Percentiles rank a stretch among this genome's conserved stretches.
phyloP scores from a whole-genome alignment of 2,888 invertebrate genomes.

The Volucella inflata region DNA sequence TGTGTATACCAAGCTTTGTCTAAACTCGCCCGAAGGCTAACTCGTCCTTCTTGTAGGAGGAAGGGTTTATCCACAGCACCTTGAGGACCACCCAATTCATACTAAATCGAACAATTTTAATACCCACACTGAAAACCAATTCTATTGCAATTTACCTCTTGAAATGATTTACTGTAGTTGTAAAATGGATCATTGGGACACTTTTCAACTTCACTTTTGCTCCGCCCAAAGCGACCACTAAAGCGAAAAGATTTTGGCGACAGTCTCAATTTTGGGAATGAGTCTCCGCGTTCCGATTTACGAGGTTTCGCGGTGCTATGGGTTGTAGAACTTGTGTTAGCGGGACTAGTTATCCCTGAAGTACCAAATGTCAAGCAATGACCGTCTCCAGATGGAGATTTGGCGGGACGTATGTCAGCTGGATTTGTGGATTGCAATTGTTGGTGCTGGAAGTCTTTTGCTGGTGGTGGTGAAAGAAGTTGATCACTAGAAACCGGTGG shows the following conservation, averaged over 20 bases:
- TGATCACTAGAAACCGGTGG: slow-evolving; percentile 78
- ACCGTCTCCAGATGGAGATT: slow-evolving; percentile 34
- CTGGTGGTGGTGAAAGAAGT: slow-evolving; percentile 46
- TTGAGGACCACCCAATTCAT: slow-evolving; percentile 86
- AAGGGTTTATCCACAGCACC: slow-evolving; percentile 92
- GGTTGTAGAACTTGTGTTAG: slow-evolving; percentile 20
- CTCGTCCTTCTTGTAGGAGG: slow-evolving; percentile 92
- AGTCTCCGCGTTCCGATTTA: slow-evolving; percentile 82
- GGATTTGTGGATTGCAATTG: slow-evolving; percentile 25
- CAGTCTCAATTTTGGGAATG: slow-evolving; percentile 82
- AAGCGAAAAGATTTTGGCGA: slow-evolving; percentile 83
- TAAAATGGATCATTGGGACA: slow-evolving; percentile 81
- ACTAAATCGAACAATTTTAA: slow-evolving; percentile 78
- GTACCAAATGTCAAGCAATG: slow-evolving; percentile 2
- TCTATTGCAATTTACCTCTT: slow-evolving; percentile 79
- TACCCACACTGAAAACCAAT: neutral
- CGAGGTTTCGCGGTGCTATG: slow-evolving; percentile 72
- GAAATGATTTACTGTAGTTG: slow-evolving; percentile 83
- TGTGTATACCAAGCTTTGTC: slow-evolving; percentile 93
- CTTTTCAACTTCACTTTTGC: slow-evolving; percentile 83
- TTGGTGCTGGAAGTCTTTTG: slow-evolving; percentile 37
- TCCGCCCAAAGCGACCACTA: slow-evolving; percentile 83
- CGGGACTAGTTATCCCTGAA: slow-evolving; percentile 1
- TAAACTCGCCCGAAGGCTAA: slow-evolving; percentile 91
- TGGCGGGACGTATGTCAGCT: slow-evolving; percentile 31